Evolutionary conservation across 2,888 invertebrate species (phyloP).

Genomic region (Acrobeloides nanus): DNA sequence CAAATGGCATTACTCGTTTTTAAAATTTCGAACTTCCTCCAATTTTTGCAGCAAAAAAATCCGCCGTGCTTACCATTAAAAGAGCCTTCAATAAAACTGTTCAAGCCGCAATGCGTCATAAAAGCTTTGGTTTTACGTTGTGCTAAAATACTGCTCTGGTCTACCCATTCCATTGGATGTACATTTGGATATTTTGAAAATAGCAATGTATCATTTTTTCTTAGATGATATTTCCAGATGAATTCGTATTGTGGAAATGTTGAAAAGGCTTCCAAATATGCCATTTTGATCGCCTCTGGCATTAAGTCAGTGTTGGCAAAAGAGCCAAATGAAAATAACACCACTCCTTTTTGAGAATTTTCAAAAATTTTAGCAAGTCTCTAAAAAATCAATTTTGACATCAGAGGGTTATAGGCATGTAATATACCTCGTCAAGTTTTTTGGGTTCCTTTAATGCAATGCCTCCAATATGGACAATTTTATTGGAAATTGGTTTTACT

Average conservation of each 20-base stretch:
- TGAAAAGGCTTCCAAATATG: neutral
- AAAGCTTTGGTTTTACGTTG: slow-evolving; percentile 8
- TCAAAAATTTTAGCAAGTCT: too few relatives aligned
- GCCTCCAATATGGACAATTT: slow-evolving; percentile 4
- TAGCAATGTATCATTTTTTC: neutral
- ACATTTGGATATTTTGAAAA: neutral
- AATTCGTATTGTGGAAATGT: slow-evolving; percentile 4
- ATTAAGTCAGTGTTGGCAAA: neutral
- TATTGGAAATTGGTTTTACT: neutral
- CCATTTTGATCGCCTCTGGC: neutral
- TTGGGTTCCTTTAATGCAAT: slow-evolving; percentile 1
- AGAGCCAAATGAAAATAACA: neutral
- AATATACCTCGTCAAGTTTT: neutral
- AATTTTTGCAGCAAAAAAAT: too few relatives aligned
- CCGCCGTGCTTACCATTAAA: slow-evolving; percentile 2
- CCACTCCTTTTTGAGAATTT: slow-evolving; percentile 1
- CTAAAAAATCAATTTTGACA: neutral
- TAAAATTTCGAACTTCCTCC: too few relatives aligned
- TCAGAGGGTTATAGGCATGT: neutral
- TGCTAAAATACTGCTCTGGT: slow-evolving; percentile 9
- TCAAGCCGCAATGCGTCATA: slow-evolving; percentile 9
- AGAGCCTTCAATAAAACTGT: slow-evolving; percentile 5
- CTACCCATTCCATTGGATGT: neutral
- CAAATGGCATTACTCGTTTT: too few relatives aligned
- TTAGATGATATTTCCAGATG: slow-evolving; percentile 1